Base-by-base conservation (phyloP, 1,140 invertebrate species). In the Aphidius gifuensis region DNA sequence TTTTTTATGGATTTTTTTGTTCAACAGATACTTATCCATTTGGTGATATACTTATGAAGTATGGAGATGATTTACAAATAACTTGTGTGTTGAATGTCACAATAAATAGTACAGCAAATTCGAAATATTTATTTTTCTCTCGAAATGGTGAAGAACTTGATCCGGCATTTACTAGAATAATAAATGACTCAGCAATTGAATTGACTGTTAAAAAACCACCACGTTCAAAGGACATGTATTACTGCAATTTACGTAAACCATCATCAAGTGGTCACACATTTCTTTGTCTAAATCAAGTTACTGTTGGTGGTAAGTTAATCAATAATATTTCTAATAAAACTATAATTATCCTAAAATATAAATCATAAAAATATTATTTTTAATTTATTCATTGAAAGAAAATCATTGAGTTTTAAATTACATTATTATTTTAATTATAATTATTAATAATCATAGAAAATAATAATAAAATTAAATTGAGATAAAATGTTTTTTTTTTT, bases 211-310 rank as follows among this genome's bases (percentile, higher is more conserved):
- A 80, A 23, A 65, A 75, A 58, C 82, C 83, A 51, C 76, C 75
- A 16, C 71, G 76, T 6, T 72, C 79, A 8, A 72, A 73, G 8
- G 69, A 74, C 44, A 77, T 79, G 69, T 80, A 81, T 61, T 75
- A 77, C 56, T 85, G 84, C 66, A 77, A 77, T 65, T 69, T 83
- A 32, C 74, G 57, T 62, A 44, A 70, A 16, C 58, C 67, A 16
- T 50, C 64, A 50, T 8, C 65, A 6, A 54, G 70, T 38, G 65
- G 66, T 42, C 71, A 73, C 23, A 71, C 69, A 64, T 69, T 71
- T 45, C 80, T 85, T 42, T 85, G 83, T 70, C 68, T 83, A 5
- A 85, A 84, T 67, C 78, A 76, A 66, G 83, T 85, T 64, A 68
- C 72, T 50, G 73, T 85, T 62, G 84, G 83, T 73, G 79, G 83